Evolutionary conservation across 2,888 invertebrate genomes (phyloP), one percentile per base, ranked within the genome.

Genomic region (Ormyrus pomaceus): DNA sequence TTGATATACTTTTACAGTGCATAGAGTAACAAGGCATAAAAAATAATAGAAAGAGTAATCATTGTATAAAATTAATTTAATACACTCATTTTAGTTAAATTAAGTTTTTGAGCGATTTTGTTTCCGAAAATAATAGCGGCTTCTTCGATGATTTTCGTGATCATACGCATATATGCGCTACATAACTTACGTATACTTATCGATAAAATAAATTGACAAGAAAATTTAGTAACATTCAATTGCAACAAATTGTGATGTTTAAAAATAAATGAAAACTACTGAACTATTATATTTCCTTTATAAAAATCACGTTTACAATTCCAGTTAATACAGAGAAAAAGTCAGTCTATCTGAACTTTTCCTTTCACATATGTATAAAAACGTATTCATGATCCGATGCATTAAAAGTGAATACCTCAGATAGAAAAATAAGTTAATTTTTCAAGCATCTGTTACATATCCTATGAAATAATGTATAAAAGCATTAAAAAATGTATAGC

Each of bases 341-440:
- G 80, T 61, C 64, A 76, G 74, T 62, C 72, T 82, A 79, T 74
- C 65, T 77, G 66, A 82, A 82, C 66, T 79, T 77, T 70, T 73
- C 77, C 68, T 75, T 68, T 8, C 62, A 82, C 58, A 69, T 66
- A 66, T 56, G 55, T 77, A 70, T 79, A 79, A 74, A 77, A 79
- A 79, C 64, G 34, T 76, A 79, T 79, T 79, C 13, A 45, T 66
- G 13, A 74, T 76, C 6, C 64, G 66, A 71, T 58, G 48, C 50
- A 58, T 69, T 5, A 48, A 77, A 77, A 73, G 55, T 71, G 50
- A 79, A 76, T 73, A 74, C 61, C 65, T 56, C 58, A 51, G 68
- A 76, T 50, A 77, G 34, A 77, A 78, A 72, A 75, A 72, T 77
- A 19, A 79, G 70, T 72, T 46, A 13, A 68, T 74, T 65, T 46